These are phyloP conservation scores for Neostethus bicornis DNA, from an alignment of 2,797 vertebrate genomes.

Conservation along the genomic window DNA sequence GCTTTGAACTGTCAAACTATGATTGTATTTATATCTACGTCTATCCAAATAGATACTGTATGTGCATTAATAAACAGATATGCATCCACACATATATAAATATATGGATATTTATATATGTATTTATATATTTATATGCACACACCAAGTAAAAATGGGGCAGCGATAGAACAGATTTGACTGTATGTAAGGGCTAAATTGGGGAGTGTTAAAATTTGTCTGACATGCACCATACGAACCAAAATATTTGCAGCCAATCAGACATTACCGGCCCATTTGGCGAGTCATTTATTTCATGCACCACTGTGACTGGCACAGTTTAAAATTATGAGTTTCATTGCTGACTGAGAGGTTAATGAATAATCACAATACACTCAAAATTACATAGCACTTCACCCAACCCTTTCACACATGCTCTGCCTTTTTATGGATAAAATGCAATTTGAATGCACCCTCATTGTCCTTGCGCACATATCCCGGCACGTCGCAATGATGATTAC, in stretches of 20 bases:
- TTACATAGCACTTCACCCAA: conserved; percentile 35
- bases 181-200: neutral
- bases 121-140: too few relatives aligned
- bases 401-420: conserved; percentile 20
- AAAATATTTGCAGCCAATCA: conserved; percentile 27
- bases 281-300: conserved; percentile 12
- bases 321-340: conserved; percentile 34
- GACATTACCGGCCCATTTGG: conserved; percentile 26
- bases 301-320: conserved; percentile 36
- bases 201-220: conserved; percentile 2
- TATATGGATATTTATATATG: too few relatives aligned
- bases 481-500: conserved; percentile 39
- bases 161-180: neutral
- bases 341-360: conserved; percentile 46
- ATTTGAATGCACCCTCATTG: conserved; percentile 27
- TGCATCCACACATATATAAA: too few relatives aligned
- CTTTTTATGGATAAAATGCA: conserved; percentile 38
- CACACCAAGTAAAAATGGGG: neutral
- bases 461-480: conserved; percentile 39
- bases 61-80: too few relatives aligned
- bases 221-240: conserved; percentile 10
- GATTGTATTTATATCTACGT: conserved; percentile 33
- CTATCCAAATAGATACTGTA: conserved; percentile 21
- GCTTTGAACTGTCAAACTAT: conserved; percentile 11
- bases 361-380: conserved; percentile 42